Percentiles rank a stretch among this genome's conserved stretches.
These are phyloP conservation scores for Enteromius paludinosus DNA, from an alignment of 2,797 vertebrate genomes.

Conservation along the genomic window DNA sequence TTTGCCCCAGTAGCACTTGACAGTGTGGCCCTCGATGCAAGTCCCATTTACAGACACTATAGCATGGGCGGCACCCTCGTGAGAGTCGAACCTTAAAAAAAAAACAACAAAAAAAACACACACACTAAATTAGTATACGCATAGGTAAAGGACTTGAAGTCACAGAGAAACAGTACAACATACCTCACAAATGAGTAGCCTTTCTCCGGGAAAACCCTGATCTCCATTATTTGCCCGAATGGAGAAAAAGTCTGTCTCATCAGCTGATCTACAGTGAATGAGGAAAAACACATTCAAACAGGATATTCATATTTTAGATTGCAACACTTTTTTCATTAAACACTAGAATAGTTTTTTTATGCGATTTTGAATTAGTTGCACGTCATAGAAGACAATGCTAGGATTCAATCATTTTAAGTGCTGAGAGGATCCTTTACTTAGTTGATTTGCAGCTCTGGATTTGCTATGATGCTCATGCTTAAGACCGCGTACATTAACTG, in stretches of 20 bases:
- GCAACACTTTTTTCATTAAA: too few relatives aligned
- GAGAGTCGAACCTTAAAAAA: conserved; percentile 87
- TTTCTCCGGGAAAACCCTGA: conserved; percentile 97
- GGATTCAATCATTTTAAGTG: too few relatives aligned
- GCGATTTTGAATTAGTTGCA: too few relatives aligned
- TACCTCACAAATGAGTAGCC: conserved; percentile 98
- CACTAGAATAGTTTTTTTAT: too few relatives aligned
- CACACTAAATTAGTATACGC: background rate
- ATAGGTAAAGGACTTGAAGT: background rate
- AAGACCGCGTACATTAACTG: too few relatives aligned
- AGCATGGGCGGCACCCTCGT: conserved; percentile 95
- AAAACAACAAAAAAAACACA: background rate
- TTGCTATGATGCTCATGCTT: too few relatives aligned
- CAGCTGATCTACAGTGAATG: conserved; percentile 86
- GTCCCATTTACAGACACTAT: conserved; percentile 97
- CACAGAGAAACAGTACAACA: background rate
- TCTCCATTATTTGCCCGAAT: conserved; percentile 98
- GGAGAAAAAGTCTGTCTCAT: conserved; percentile 98
- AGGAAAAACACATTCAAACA: conserved; percentile 50
- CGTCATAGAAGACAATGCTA: too few relatives aligned
- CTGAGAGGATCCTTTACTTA: background rate
- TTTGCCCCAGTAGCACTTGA: conserved; percentile 99
- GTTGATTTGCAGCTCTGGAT: too few relatives aligned
- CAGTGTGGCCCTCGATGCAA: conserved; percentile 91
- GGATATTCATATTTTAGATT: background rate